Base-by-base conservation (phyloP, 2,888 invertebrate genomes). In the Prosopocoilus inquinatus region DNA sequence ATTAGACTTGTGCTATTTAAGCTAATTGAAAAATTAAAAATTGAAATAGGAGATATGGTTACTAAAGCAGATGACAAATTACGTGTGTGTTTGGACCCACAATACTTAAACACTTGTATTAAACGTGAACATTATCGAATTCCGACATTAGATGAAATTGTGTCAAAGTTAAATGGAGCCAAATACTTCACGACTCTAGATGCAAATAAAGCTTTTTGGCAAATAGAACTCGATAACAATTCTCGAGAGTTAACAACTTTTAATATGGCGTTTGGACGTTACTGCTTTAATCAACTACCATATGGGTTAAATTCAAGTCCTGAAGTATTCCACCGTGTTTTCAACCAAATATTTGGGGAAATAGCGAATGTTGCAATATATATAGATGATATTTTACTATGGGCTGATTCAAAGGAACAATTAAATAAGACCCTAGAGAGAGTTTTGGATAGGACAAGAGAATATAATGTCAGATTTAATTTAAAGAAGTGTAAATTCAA, bases 341-440 rank as follows among this genome's bases (percentile, higher is more conserved):
- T 55, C 47, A 39, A 39, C 20, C 48, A 63, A 50, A 56, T 54
- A 15, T 67, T 66, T 58, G 59, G 50, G 7, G 50, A 63, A 52
- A 64, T 66, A 38, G 44, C 57, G 9, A 60, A 56, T 43, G 54
- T 64, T 15, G 47, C 57, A 12, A 59, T 68, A 16, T 68, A 69
- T 55, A 55, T 70, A 39, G 67, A 69, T 47, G 67, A 69, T 55
- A 55, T 68, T 8, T 36, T 67, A 33, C 58, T 67, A n/a, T 61
- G 60, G n/a, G 61, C 59, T 8, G 52, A 58, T 44, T 49, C 59
- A 48, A 47, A 60, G 44, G 55, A 57, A 8, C 55, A 61, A 46
- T 65, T 66, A 60, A 51, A 66, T 45, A 9, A 9, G 55, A 15
- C 57, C 56, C 16, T 51, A 63, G 12, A 58, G 43, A 12, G 33